Conservation (phyloP, 1,140 invertebrate species). For the Archivesica marissinica region DNA sequence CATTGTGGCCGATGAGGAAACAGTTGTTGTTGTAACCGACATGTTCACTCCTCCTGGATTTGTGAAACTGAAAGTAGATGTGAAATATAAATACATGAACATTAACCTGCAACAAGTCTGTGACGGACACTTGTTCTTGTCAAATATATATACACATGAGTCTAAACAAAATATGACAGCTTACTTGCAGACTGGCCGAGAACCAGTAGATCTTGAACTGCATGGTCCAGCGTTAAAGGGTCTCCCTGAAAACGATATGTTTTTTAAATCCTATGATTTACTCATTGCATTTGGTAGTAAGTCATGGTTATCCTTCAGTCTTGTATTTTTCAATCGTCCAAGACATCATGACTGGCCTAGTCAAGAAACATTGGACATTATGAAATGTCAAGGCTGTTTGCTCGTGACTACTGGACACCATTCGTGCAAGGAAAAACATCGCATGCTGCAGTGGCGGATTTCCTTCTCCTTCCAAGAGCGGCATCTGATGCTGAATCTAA, state of each 20-base stretch:
- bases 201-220: background rate
- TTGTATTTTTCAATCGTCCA: constrained; percentile 3
- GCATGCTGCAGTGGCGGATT: constrained; percentile 24
- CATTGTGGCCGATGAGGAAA: background rate
- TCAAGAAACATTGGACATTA: background rate
- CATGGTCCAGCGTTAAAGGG: constrained; percentile 4
- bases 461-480: constrained; percentile 41
- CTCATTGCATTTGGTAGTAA: constrained; percentile 4
- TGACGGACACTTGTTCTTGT: background rate
- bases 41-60: constrained; percentile 17
- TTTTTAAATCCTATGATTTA: background rate
- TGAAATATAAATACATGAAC: background rate
- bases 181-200: background rate
- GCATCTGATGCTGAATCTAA: constrained; percentile 34
- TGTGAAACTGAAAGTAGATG: constrained; percentile 16
- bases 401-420: constrained; percentile 32
- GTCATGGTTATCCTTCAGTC: background rate
- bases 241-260: background rate
- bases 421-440: background rate
- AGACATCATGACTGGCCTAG: constrained; percentile 10
- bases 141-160: constrained; percentile 8
- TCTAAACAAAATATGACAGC: background rate
- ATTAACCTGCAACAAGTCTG: background rate
- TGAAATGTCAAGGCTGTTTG: constrained; percentile 6
- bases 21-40: constrained; percentile 1